phyloP scores from a whole-genome alignment of 2,797 vertebrate species.

The Orientallactaga sibirica region DNA sequence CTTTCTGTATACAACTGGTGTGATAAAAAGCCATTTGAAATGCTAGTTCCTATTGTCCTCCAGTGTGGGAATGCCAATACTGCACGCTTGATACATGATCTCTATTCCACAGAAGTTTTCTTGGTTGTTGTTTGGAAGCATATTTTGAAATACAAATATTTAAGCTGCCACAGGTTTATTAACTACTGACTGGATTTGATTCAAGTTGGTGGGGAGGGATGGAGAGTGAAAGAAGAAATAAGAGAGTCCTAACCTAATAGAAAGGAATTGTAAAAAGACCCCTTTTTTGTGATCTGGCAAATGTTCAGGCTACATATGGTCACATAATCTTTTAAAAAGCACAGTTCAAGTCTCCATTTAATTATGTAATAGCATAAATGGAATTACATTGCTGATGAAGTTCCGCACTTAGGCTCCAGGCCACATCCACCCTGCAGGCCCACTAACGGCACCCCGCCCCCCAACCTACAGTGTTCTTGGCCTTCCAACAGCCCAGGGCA shows the following conservation, averaged over 20 bases:
- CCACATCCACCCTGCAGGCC: conserved; percentile 83
- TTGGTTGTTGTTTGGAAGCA: conserved; percentile 73
- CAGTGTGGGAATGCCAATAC: conserved; percentile 26
- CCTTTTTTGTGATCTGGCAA: conserved; percentile 93
- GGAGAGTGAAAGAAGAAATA: conserved; percentile 6
- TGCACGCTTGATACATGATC: conserved; percentile 62
- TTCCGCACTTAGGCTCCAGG: conserved; percentile 89
- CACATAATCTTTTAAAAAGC: conserved; percentile 98
- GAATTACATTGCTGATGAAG: conserved; percentile 96
- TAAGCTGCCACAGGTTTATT: conserved; percentile 92
- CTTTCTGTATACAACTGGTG: conserved; percentile 84
- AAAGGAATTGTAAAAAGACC: conserved; percentile 89
- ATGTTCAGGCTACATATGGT: conserved; percentile 97
- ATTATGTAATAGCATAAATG: conserved; percentile 98
- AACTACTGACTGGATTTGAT: conserved; percentile 90
- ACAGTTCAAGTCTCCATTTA: conserved; percentile 96
- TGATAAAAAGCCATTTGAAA: conserved; percentile 80
- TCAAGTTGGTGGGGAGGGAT: conserved; percentile 87
- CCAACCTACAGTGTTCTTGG: conserved; percentile 85
- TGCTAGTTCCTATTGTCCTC: conserved; percentile 73
- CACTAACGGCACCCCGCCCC: conserved; percentile 86
- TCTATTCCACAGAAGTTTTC: conserved; percentile 32
- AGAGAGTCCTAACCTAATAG: conserved; percentile 89
- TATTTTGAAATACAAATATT: conserved; percentile 89
- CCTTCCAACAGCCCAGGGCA: conserved; percentile 79